Percentiles rank a stretch among this genome's conserved stretches.
phyloP scores from a whole-genome alignment of 2,888 invertebrate species.

The Latheticus oryzae region DNA sequence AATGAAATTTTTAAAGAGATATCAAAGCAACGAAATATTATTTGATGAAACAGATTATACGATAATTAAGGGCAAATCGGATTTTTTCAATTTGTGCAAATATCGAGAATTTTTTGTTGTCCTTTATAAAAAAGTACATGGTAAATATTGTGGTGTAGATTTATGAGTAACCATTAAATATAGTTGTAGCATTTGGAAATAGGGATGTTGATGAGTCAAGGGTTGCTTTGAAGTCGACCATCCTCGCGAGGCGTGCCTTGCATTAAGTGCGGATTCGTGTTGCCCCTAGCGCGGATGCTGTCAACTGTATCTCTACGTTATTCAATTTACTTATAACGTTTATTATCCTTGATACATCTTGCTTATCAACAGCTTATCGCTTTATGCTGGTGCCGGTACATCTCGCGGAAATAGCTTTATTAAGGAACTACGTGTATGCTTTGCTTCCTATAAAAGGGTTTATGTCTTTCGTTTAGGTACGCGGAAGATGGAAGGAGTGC shows the following conservation, averaged over 20 bases:
- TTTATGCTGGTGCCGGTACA: conserved; percentile 26
- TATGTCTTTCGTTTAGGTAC: conserved; percentile 1
- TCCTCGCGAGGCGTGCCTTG: conserved; percentile 49
- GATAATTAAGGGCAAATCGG: too few species aligned
- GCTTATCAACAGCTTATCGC: conserved; percentile 46
- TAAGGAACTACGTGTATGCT: conserved; percentile 23
- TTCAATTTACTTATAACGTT: conserved; percentile 53
- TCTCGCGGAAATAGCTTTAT: conserved; percentile 20
- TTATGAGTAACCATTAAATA: conserved; percentile 45
- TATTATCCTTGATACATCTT: conserved; percentile 49
- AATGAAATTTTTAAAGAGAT: too few species aligned
- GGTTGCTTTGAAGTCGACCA: conserved; percentile 50
- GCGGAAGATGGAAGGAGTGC: too few species aligned
- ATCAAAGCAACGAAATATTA: too few species aligned
- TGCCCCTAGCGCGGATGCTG: conserved; percentile 51
- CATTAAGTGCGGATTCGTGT: conserved; percentile 54
- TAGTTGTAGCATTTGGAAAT: conserved; percentile 12
- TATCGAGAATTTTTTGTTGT: too few species aligned
- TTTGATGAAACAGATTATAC: too few species aligned
- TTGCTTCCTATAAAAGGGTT: conserved; percentile 17
- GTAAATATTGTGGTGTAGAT: too few species aligned
- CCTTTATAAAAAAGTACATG: too few species aligned
- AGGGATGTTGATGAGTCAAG: conserved; percentile 44
- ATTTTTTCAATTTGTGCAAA: too few species aligned
- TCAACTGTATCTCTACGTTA: conserved; percentile 50